Evolutionary conservation across 2,113 vertebrate species (phyloP), one percentile per base, ranked within the genome.

Genomic region (Mastomys natalensis): DNA sequence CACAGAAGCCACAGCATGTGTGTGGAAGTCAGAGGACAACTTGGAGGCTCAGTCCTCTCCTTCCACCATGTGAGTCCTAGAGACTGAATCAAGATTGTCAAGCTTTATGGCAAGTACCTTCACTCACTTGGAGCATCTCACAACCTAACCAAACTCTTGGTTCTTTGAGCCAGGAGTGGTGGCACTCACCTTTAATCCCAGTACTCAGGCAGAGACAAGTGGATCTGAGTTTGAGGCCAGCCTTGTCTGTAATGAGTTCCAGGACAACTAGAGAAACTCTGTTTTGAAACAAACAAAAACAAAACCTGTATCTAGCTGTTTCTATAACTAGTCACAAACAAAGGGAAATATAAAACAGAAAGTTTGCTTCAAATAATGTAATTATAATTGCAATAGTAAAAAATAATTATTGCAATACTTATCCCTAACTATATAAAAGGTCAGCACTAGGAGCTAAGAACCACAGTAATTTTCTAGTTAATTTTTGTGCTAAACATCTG

Each of bases 381-480:
- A 76, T 51, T 51, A 51, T 51, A 51, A 51, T 51, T 51, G 10
- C 51, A 51, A 51, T 51, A 51, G 51, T 17, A 31, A 90, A 90
- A 13, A 13, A 95, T 74, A 89, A 95, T 77, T 93, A 80, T 8
- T 80, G 10, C 5, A 96, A 51, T 24, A 87, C 73, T 89, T 84
- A 73, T 45, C 93, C 89, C 45, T 68, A 60, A 95, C 93, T 26
- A 9, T 80, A 77, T 11, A 94, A 55, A n/a, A 45, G 34, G 55
- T 24, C 92, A 34, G 78, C 24, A 74, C 64, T 87, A 34, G 21
- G 29, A 85, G 29, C 48, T 34, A 89, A 92, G 7, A 93, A 95
- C 26, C 68, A 84, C 7, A 11, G 62, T 92, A 88, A 92, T 92
- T 97, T 97, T 94, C 84, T 94, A 95, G 55, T 37, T 90, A 97